phyloP scores from a whole-genome alignment of 2,113 vertebrate species.

The Sceloporus undulatus region DNA sequence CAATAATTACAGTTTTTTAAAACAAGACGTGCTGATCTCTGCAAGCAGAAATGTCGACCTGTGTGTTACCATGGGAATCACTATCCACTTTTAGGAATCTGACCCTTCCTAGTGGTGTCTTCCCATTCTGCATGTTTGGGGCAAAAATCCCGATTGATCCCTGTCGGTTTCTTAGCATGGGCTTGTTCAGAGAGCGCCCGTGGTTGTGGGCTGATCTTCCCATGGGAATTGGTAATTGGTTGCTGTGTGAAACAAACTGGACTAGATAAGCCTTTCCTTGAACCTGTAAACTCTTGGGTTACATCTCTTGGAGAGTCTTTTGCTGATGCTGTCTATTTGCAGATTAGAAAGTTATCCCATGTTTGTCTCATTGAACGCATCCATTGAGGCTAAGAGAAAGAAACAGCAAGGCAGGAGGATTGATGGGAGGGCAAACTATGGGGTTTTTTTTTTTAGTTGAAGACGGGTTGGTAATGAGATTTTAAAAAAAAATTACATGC shows the following conservation, averaged over 20 bases:
- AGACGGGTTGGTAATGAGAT: neutral
- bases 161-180: neutral
- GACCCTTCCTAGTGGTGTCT: neutral
- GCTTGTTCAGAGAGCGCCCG: neutral
- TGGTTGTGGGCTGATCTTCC: neutral
- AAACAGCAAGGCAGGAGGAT: neutral
- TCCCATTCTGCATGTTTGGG: neutral
- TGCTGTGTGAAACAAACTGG: neutral
- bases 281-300: neutral
- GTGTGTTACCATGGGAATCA: neutral
- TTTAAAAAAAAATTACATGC: neutral
- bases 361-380: neutral
- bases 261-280: neutral
- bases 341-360: neutral
- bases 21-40: neutral
- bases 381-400: neutral
- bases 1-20: neutral
- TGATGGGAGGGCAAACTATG: neutral
- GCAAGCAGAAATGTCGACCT: neutral
- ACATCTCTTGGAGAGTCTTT: neutral
- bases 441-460: neutral
- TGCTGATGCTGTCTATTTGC: neutral
- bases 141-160: neutral
- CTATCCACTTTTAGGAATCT: neutral
- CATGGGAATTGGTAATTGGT: neutral